A percentile compares a stretch with the other conserved stretches of the same genome.
phyloP scores from a whole-genome alignment of 2,888 invertebrate species.

The Acanthopleura granulata region DNA sequence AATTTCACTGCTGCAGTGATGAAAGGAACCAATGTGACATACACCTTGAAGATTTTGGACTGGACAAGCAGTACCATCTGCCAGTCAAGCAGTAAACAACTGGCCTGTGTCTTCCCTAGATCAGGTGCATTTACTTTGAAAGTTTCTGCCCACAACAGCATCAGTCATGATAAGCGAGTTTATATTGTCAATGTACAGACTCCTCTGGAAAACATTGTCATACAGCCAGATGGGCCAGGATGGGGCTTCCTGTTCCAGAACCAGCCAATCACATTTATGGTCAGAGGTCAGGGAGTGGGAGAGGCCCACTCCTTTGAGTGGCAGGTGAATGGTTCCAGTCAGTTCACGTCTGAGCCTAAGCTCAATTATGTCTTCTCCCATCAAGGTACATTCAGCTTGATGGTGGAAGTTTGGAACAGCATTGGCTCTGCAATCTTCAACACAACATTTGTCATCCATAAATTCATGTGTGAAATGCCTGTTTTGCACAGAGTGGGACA shows the following conservation, averaged over 20 bases:
- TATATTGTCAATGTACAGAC: background rate
- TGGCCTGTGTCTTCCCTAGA: background rate
- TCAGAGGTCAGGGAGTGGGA: background rate
- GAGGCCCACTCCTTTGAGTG: background rate
- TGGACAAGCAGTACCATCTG: background rate
- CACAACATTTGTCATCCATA: background rate
- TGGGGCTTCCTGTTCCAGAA: conserved; percentile 2
- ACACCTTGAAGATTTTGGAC: background rate
- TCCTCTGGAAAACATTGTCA: background rate
- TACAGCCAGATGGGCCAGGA: background rate
- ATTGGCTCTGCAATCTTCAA: background rate
- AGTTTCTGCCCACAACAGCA: background rate
- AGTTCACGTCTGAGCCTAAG: background rate
- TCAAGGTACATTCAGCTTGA: background rate
- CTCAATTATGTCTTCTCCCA: background rate
- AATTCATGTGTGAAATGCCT: conserved; percentile 4
- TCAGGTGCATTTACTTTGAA: background rate
- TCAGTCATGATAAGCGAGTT: background rate
- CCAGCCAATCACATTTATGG: background rate
- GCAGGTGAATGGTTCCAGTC: background rate
- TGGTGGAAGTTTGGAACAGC: background rate
- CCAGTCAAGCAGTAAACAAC: background rate
- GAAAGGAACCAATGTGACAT: background rate
- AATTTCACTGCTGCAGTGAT: background rate
- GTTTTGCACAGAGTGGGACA: background rate